Conservation (phyloP, 2,797 vertebrate genomes). For the Pachyuromys duprasi region DNA sequence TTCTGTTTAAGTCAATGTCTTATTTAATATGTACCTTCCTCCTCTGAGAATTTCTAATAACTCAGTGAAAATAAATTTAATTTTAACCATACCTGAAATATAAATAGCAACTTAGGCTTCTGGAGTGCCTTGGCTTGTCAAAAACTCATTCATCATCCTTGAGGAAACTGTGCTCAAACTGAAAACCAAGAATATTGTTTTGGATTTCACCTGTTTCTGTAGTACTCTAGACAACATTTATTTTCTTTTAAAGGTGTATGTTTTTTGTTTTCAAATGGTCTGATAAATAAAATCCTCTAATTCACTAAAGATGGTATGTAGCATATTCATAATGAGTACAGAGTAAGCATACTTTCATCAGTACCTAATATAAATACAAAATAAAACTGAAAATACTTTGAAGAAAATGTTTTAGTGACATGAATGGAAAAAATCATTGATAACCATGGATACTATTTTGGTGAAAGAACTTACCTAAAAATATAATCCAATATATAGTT, state of each 20-base stretch:
- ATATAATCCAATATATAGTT: neutral
- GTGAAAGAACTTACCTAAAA: neutral
- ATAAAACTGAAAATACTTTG: neutral
- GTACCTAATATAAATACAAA: neutral
- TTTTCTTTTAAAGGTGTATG: neutral
- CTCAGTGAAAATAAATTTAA: neutral
- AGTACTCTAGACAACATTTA: neutral
- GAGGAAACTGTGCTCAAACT: neutral
- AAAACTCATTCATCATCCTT: constrained; percentile 19
- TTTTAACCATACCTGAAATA: constrained; percentile 12
- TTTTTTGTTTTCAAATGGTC: neutral
- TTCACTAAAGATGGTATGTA: neutral
- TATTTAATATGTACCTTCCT: neutral
- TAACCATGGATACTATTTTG: neutral
- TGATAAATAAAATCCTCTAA: neutral
- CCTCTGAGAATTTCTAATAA: constrained; percentile 38
- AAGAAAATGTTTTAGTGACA: neutral
- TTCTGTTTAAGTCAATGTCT: constrained; percentile 19
- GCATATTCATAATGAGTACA: neutral
- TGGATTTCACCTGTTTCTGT: neutral
- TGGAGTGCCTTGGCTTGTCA: neutral
- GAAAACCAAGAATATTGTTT: constrained; percentile 43
- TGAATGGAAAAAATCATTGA: neutral
- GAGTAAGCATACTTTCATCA: neutral
- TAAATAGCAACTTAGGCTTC: neutral